A percentile compares a stretch with the other conserved stretches of the same genome.
phyloP scores from a whole-genome alignment of 2,888 invertebrate species.

The Agriopis aurantiaria region DNA sequence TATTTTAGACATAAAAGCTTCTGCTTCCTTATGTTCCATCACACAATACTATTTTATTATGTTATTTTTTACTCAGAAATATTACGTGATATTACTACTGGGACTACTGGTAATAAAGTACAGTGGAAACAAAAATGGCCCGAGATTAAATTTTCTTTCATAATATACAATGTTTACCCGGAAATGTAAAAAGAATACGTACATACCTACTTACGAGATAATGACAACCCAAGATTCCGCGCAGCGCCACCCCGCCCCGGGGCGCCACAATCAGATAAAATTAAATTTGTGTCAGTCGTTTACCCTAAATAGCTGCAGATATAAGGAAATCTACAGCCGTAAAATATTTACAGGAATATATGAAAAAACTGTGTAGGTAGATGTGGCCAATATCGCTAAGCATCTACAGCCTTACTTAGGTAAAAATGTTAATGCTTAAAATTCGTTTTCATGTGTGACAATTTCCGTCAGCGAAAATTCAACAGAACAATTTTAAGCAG shows the following conservation, averaged over 20 bases:
- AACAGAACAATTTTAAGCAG: no score
- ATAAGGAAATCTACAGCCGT: constrained; percentile 7
- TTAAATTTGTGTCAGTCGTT: constrained; percentile 20
- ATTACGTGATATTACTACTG: no score
- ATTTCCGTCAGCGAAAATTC: no score
- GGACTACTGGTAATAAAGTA: no score
- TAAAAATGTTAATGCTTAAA: no score
- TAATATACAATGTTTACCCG: not conserved
- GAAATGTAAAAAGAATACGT: constrained; percentile 4
- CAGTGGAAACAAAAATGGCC: not conserved
- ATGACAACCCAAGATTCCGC: constrained; percentile 3
- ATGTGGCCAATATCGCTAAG: not conserved
- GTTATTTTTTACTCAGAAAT: no score
- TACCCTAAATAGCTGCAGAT: constrained; percentile 18
- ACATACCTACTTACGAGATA: constrained; percentile 4
- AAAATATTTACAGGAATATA: constrained; percentile 7
- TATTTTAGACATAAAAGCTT: no score
- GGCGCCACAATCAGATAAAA: constrained; percentile 23
- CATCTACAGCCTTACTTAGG: no score
- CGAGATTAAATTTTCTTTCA: not conserved
- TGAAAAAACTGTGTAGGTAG: not conserved
- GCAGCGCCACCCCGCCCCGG: constrained; percentile 5
- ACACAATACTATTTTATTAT: no score
- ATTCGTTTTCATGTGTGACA: no score
- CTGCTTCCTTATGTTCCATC: no score